Base-by-base conservation (phyloP, 2,113 vertebrate species). In the Falcunculus frontatus region DNA sequence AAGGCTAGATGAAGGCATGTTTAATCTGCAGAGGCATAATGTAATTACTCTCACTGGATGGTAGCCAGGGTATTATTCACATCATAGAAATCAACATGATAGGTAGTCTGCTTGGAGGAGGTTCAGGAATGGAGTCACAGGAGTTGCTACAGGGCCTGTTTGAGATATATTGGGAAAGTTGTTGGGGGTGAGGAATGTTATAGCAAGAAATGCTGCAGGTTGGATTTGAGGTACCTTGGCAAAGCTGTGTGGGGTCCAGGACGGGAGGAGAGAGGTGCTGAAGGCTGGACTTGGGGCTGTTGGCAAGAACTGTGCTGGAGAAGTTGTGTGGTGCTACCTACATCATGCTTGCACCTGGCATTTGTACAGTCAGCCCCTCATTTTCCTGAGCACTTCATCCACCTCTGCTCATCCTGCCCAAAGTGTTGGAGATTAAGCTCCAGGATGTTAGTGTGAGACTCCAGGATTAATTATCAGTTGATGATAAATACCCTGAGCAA, bases 71-170 rank as follows among this genome's bases (percentile, higher is more conserved):
- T 90, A 93, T 96, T 95, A 95, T 92, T 95, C 96, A 95, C 93
- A 94, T 96, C 92, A 84, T 32, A 94, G 95, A 96, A 93, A 90
- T 94, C 92, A 95, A 90, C 92, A 25, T 87, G 96, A 95, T 92
- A 93, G 95, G 96, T 95, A 95, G 96, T 92, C 96, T 91, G 80
- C 94, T 96, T 96, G 96, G 96, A 95, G 93, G 77, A 89, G 84
- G 89, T 95, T 96, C 95, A 95, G 96, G 94, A 96, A 95, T 94
- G 95, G 96, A 96, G 96, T 94, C 92, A 95, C 95, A 82, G 83
- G 77, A 96, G 96, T 94, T 95, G 96, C 96, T 96, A 95, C 94
- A 93, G 95, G 96, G 94, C 96, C 90, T 95, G 87, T 94, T 91
- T 73, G 93, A 97, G 91, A 94, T 94, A 89, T 89, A 93, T 87